Evolutionary conservation across 1,140 invertebrate species (phyloP).

Genomic region (Conopomorpha cramerella): DNA sequence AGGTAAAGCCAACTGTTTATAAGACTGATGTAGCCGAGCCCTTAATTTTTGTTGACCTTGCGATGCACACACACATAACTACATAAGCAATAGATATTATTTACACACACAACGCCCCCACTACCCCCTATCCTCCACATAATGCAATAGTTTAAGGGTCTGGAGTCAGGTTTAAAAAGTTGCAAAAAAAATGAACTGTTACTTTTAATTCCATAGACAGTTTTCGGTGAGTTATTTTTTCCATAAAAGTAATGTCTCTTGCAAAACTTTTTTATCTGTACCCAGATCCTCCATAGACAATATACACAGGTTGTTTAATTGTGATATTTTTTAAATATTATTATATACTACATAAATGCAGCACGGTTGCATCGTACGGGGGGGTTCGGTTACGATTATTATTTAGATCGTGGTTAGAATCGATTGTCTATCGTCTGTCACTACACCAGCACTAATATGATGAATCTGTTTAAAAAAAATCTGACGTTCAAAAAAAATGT

Average conservation of each 20-base stretch:
- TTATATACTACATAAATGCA: constrained; percentile 21
- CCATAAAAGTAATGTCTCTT: neutral
- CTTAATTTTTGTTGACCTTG: constrained; percentile 22
- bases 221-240: neutral
- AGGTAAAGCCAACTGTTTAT: constrained; percentile 11
- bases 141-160: constrained; percentile 41
- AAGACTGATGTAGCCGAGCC: constrained; percentile 37
- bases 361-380: no score
- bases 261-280: constrained; percentile 23
- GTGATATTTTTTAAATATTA: constrained; percentile 43
- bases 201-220: neutral
- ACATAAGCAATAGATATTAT: constrained; percentile 34
- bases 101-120: constrained; percentile 28
- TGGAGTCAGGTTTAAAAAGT: constrained; percentile 10
- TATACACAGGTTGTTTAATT: constrained; percentile 47
- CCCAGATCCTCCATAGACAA: constrained; percentile 30
- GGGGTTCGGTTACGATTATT: constrained; percentile 15
- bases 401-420: constrained; percentile 9
- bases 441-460: constrained; percentile 30
- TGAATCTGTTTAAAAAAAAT: constrained; percentile 24
- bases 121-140: constrained; percentile 38
- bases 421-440: constrained; percentile 33
- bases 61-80: constrained; percentile 20
- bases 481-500: neutral
- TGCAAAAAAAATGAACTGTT: constrained; percentile 9